phyloP scores from a whole-genome alignment of 2,797 vertebrate species.

The Premnoplex brunnescens region DNA sequence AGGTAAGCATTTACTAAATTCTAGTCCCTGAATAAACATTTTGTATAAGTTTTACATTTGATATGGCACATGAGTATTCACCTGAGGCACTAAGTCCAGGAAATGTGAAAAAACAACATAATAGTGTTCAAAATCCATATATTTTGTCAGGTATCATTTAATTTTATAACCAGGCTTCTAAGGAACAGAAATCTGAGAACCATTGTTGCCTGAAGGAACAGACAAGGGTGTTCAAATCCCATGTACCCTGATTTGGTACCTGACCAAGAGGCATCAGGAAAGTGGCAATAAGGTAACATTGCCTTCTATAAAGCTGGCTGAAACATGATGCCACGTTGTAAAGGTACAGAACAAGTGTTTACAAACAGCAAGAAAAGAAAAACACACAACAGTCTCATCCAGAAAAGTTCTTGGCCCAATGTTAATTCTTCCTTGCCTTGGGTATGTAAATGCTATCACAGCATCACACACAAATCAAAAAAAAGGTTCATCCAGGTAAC shows the following conservation, averaged over 20 bases:
- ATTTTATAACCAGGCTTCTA: background rate
- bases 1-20: background rate
- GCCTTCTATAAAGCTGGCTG: background rate
- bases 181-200: background rate
- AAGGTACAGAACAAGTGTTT: background rate
- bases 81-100: background rate
- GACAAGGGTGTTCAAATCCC: background rate
- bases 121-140: background rate
- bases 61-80: background rate
- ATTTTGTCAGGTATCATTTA: background rate
- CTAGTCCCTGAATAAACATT: background rate
- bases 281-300: background rate
- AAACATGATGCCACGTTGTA: background rate
- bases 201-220: background rate
- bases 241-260: background rate
- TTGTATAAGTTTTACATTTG: background rate
- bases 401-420: background rate
- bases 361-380: background rate
- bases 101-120: background rate
- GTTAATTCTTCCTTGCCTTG: background rate
- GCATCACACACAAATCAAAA: background rate
- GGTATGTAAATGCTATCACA: background rate
- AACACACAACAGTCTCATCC: accelerated
- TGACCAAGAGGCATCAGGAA: background rate
- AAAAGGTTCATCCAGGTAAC: background rate